A percentile compares a stretch with the other conserved stretches of the same genome.
Evolutionary conservation across 2,888 invertebrate genomes (phyloP).

Genomic region (Melipona bicolor): DNA sequence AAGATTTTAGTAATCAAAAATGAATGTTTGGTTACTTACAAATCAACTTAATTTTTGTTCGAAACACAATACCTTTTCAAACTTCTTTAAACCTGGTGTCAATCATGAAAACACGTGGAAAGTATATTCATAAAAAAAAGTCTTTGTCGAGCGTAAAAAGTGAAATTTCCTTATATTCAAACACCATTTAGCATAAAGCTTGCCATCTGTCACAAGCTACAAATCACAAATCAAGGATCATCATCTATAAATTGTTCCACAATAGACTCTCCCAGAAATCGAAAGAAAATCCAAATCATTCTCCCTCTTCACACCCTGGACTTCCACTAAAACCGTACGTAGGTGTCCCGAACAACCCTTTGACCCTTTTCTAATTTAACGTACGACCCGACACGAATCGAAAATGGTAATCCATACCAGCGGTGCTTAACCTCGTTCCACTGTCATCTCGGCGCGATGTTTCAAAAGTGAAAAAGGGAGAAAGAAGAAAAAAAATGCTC

Average conservation of each 20-base stretch:
- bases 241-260: not conserved
- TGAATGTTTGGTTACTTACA: not conserved
- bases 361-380: not conserved
- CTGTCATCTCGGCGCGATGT: not conserved
- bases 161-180: not conserved
- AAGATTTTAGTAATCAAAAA: not conserved
- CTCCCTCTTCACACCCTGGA: not conserved
- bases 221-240: not conserved
- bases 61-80: too few relatives aligned
- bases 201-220: too few relatives aligned
- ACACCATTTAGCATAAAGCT: not conserved
- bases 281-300: not conserved
- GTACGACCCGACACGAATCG: not conserved
- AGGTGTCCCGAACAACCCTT: not conserved
- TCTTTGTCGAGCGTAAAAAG: not conserved
- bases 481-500: too few relatives aligned
- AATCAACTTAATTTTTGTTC: not conserved
- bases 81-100: too few relatives aligned
- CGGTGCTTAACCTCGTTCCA: not conserved
- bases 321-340: not conserved
- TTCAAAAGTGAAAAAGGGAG: not conserved
- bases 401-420: not conserved
- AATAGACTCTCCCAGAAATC: not conserved
- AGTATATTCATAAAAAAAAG: not conserved
- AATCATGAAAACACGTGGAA: not conserved